phyloP scores from a whole-genome alignment of 2,113 vertebrate species.

The Kryptolebias marmoratus region DNA sequence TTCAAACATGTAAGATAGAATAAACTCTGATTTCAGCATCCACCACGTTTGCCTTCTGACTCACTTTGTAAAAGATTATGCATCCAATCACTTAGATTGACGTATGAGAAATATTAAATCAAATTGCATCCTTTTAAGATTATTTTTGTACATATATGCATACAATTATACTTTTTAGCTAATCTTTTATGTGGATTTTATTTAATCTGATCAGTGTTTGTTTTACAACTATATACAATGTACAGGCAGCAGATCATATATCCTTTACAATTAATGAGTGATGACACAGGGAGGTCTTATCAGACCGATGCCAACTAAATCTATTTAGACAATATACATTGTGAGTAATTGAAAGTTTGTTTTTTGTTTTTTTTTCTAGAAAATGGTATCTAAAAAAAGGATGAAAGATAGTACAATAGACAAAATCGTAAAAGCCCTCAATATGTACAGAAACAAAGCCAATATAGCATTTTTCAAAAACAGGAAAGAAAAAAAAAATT shows the following conservation, averaged over 20 bases:
- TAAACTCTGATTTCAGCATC: slow-evolving; percentile 20
- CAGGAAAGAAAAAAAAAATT: slow-evolving; percentile 58
- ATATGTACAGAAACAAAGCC: slow-evolving; percentile 83
- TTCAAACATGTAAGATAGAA: slow-evolving; percentile 41
- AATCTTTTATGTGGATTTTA: slow-evolving; percentile 79
- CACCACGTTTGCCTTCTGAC: neutral
- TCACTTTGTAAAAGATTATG: neutral
- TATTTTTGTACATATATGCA: slow-evolving; percentile 77
- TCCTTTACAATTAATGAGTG: slow-evolving; percentile 79
- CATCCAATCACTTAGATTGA: slow-evolving; percentile 5
- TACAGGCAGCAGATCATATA: slow-evolving; percentile 85
- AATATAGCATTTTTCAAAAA: slow-evolving; percentile 75
- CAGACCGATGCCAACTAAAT: slow-evolving; percentile 69
- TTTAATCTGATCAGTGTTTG: slow-evolving; percentile 79
- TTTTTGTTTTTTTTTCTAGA: slow-evolving; percentile 72
- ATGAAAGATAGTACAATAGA: slow-evolving; percentile 79
- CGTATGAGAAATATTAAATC: slow-evolving; percentile 47
- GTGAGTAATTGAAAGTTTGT: slow-evolving; percentile 67
- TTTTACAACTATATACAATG: slow-evolving; percentile 89
- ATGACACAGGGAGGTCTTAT: slow-evolving; percentile 74
- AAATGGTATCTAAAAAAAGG: slow-evolving; percentile 80
- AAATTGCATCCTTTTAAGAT: slow-evolving; percentile 71
- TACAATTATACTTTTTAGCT: slow-evolving; percentile 78
- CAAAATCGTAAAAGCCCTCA: slow-evolving; percentile 82
- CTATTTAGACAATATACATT: slow-evolving; percentile 78